Base-by-base conservation (phyloP, 2,797 vertebrate genomes). In the Lepilemur ruficaudatus region DNA sequence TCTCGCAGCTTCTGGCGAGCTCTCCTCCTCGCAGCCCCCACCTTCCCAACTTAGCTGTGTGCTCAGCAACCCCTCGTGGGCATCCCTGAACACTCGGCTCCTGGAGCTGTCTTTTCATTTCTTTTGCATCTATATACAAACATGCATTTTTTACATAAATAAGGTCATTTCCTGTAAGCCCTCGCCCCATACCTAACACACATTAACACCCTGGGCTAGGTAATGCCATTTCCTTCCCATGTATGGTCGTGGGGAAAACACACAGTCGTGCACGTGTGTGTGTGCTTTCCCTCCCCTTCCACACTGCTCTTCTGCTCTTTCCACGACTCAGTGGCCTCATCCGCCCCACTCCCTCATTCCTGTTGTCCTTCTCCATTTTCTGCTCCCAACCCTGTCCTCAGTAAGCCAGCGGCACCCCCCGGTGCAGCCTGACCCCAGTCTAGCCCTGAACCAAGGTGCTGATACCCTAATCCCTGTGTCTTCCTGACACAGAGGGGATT, bases 211-310 rank as follows among this genome's bases (percentile, higher is more conserved):
- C 52, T 28, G 15, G 52, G 57, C 30, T 72, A 35, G 20, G 5
- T 75, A 17, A 59, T 70, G 20, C 14, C 7, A 11, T 50, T 25
- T 23, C 52, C 32, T 82, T 52, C 57, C 15, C 72, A 48, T 13
- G n/a, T 1, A 70, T 4, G 63, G 17, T 23, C 12, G 7, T 67
- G 20, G 43, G 17, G 13, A 61, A 86, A 41, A 79, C 0, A 13
- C 41, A 18, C 20, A 30, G 11, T 2, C 8, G 6, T 1, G 4
- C 30, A 1, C 0, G 7, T 4, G n/a, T 3, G 0, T 4, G 5
- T 11, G 22, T 6, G 8, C 32, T 1, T 23, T 6, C 35, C 5
- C 25, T 38, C 61, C 1, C 11, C 73, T 52, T 7, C 14, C 32
- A 3, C 5, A 4, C 7, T n/a, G 28, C 30, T 75, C 41, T 28